Conservation (phyloP, 2,888 invertebrate species). For the Idaea dimidiata region DNA sequence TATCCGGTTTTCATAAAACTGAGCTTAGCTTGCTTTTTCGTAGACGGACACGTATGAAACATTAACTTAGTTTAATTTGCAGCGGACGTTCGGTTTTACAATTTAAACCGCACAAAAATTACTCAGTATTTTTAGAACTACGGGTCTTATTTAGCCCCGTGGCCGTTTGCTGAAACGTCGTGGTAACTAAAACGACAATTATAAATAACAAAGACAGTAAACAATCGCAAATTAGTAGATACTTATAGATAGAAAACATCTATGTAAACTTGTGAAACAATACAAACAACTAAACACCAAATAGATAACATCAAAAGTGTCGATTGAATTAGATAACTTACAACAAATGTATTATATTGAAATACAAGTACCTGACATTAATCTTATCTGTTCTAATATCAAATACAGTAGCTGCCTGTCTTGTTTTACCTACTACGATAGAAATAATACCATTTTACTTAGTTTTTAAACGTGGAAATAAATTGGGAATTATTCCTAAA, state of each 20-base stretch:
- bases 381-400: background rate
- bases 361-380: background rate
- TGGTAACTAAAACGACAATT: too few species aligned
- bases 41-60: too few species aligned
- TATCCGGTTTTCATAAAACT: too few species aligned
- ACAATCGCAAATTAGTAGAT: background rate
- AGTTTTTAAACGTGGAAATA: too few species aligned
- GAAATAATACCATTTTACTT: background rate
- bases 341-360: background rate
- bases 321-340: background rate
- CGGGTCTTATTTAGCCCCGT: too few species aligned
- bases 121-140: too few species aligned
- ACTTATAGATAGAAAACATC: background rate
- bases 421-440: background rate
- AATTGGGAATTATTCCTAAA: too few species aligned
- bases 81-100: too few species aligned
- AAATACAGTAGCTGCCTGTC: background rate
- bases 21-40: too few species aligned
- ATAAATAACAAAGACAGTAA: background rate
- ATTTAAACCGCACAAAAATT: too few species aligned
- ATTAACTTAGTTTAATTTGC: too few species aligned
- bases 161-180: too few species aligned
- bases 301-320: background rate
- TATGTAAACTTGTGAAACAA: background rate
- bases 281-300: background rate